These are phyloP conservation scores for Hydractinia symbiolongicarpus DNA, from an alignment of 30 jellyfish, hydroid and myxozoan genomes.

Conservation along the genomic window DNA sequence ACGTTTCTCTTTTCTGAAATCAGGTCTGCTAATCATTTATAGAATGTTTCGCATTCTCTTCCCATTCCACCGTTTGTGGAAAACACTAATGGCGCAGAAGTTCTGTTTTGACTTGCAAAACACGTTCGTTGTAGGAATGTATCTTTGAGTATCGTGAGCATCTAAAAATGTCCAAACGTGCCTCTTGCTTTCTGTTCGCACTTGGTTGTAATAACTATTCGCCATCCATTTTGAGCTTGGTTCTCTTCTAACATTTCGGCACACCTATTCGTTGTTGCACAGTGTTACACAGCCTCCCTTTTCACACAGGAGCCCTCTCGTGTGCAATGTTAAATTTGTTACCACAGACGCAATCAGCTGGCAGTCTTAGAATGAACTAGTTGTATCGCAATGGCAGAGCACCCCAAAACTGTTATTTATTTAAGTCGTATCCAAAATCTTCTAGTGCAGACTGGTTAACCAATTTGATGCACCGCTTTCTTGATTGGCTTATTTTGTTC, in stretches of 20 bases:
- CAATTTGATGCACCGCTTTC: not conserved
- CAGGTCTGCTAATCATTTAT: conserved; percentile 21
- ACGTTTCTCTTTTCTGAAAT: conserved; percentile 23
- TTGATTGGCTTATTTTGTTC: too few relatives aligned
- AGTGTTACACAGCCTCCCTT: not conserved
- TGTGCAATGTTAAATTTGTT: not conserved
- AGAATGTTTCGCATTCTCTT: conserved; percentile 24
- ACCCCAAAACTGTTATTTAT: not conserved
- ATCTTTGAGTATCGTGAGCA: too few relatives aligned
- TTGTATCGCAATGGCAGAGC: not conserved
- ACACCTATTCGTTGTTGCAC: not conserved
- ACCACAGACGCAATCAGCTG: not conserved
- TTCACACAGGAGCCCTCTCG: not conserved
- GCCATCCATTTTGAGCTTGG: not conserved
- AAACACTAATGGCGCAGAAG: conserved; percentile 38
- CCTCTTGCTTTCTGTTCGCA: not conserved
- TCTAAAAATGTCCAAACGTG: not conserved
- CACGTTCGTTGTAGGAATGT: conserved; percentile 21
- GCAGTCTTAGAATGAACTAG: not conserved
- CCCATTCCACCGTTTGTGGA: conserved; percentile 6
- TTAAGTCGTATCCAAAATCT: not conserved
- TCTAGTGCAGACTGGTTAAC: not conserved
- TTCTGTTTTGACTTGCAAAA: conserved; percentile 31
- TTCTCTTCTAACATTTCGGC: not conserved
- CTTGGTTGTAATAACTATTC: not conserved